Base-by-base conservation (phyloP, 2,797 vertebrate species). In the Coregonus ussuriensis region DNA sequence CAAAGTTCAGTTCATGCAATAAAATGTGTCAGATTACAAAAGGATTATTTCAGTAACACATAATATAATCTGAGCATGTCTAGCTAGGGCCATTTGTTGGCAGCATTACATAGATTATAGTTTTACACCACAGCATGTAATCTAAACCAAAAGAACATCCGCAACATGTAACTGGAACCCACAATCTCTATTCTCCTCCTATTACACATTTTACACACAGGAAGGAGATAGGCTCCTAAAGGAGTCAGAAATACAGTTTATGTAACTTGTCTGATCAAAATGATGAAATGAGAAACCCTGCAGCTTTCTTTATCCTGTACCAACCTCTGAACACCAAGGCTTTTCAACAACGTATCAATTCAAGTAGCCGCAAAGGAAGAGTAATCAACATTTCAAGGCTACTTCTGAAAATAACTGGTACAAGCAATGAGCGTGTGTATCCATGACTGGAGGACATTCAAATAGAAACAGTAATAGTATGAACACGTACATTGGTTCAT, bases 301-400 rank as follows among this genome's bases (percentile, higher is more conserved):
- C 18, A 59, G n/a, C n/a, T 4, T 59, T 18, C 16, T 18, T n/a
- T 21, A 21, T 9, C 56, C 56, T 59, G n/a, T 59, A 18, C 63
- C 16, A 53, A 56, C 31, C 35, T 4, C 41, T 29, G 18, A 62
- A 16, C 31, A 62, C 21, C 5, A 13, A 21, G 25, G 74, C 41
- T 41, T 52, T 15, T 29, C 65, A 52, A 4, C 69, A 18, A 21
- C 69, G 51, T 6, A 41, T 35, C 14, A 62, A 74, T 21, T 54
- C 31, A 51, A 71, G 68, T 33, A 47, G 29, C 9, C 2, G 29
- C 31, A 65, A 15, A 53, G 18, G 9, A 56, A 65, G 11, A 47
- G 75, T 11, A 77, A 33, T 72, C 70, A 72, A 35, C n/a, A n/a
- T 74, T 54, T 74, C 65, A 80, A 74, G 66, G 71, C 14, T 41